Percentiles rank a stretch among this genome's conserved stretches.
Evolutionary conservation across 2,888 invertebrate species (phyloP).

Genomic region (Drosophila paracracens): DNA sequence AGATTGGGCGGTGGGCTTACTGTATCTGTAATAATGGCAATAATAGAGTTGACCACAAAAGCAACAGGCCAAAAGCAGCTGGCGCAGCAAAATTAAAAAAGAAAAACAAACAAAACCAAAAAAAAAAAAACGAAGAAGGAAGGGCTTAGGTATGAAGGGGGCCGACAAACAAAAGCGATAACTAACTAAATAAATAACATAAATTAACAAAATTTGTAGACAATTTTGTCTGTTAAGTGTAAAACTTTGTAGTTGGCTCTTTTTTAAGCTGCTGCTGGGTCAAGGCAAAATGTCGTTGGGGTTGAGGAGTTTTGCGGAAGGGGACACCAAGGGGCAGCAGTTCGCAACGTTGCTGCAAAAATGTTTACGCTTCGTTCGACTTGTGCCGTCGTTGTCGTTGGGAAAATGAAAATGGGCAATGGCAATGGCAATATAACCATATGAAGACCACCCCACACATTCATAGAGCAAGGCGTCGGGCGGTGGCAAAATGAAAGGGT

Average conservation of each 20-base stretch:
- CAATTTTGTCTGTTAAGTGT: constrained; percentile 78
- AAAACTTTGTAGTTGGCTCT: constrained; percentile 65
- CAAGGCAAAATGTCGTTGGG: constrained; percentile 11
- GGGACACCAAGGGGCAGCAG: constrained; percentile 30
- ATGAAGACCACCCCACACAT: neutral
- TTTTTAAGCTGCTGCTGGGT: constrained; percentile 20
- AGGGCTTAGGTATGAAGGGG: neutral
- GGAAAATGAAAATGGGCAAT: constrained; percentile 48
- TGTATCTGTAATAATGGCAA: constrained; percentile 44
- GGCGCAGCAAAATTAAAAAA: constrained; percentile 16
- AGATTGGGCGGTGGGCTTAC: neutral
- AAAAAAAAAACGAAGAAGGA: neutral
- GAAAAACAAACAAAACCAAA: neutral
- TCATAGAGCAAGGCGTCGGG: neutral
- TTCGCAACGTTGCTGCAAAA: constrained; percentile 48
- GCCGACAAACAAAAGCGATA: constrained; percentile 65
- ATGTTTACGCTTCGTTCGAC: constrained; percentile 68
- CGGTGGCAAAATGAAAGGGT: constrained; percentile 38
- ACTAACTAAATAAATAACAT: constrained; percentile 80
- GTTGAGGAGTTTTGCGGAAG: neutral
- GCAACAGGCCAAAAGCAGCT: constrained; percentile 48
- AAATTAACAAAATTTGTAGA: constrained; percentile 78
- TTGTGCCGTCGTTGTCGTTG: constrained; percentile 34
- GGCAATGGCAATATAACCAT: constrained; percentile 52
- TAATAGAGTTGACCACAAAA: constrained; percentile 55